phyloP scores from a whole-genome alignment of 2,888 invertebrate species.

The Anoncus sp. region DNA sequence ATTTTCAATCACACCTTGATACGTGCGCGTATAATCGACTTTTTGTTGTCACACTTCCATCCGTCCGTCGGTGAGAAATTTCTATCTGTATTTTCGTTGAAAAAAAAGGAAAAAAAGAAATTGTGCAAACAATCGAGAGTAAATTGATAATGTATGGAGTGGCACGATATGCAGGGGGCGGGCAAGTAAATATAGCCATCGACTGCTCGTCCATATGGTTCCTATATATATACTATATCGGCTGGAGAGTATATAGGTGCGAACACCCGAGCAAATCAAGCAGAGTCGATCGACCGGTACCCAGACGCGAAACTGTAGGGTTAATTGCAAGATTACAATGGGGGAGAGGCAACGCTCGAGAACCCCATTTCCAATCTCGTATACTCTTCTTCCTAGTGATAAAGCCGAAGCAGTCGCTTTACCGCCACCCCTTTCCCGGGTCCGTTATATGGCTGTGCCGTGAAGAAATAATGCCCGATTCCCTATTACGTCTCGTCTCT shows the following conservation, averaged over 20 bases:
- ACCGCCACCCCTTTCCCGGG: slow-evolving; percentile 2
- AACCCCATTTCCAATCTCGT: slow-evolving; percentile 59
- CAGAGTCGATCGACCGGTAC: slow-evolving; percentile 58
- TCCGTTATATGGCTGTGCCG: slow-evolving; percentile 2
- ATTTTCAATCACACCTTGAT: neutral
- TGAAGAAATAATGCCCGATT: slow-evolving; percentile 55
- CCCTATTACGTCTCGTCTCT: slow-evolving; percentile 24
- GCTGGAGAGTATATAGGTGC: slow-evolving; percentile 8
- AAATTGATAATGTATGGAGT: slow-evolving; percentile 10
- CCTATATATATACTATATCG: neutral
- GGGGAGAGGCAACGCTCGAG: slow-evolving; percentile 43
- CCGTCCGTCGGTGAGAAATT: neutral
- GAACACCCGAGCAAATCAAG: slow-evolving; percentile 35
- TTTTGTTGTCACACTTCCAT: neutral
- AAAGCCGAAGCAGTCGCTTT: slow-evolving; percentile 36
- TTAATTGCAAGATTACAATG: slow-evolving; percentile 65
- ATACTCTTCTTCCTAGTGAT: slow-evolving; percentile 51
- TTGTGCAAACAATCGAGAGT: neutral
- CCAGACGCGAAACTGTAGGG: slow-evolving; percentile 60
- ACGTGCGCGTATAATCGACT: neutral
- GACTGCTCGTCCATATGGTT: neutral
- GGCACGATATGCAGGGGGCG: neutral
- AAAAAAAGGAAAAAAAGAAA: neutral
- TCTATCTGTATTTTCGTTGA: neutral
- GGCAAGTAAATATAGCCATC: neutral